Evolutionary conservation across 1,140 invertebrate genomes (phyloP), one percentile per base, ranked within the genome.

Genomic region (Drosophila tristis): DNA sequence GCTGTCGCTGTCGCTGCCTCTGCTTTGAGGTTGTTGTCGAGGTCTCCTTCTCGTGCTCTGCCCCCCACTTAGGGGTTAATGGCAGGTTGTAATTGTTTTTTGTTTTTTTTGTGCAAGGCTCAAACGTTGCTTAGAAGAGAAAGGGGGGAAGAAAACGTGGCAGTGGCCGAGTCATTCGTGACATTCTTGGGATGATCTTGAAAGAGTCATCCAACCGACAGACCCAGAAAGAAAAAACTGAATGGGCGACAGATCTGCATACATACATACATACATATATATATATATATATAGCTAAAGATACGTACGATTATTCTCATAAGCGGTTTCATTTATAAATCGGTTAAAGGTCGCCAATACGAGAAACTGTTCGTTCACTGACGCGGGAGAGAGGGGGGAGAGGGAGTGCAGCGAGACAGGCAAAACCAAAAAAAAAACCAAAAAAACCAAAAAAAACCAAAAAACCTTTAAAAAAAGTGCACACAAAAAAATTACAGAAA

Each of bases 381-480:
- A 3, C 3, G 7, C 4, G 9, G 8, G 1, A 2, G 7, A 3
- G 29, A 31, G 29, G 2, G 29, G 2, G 2, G 7, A 9, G 2
- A 11, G 35, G 35, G 2, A 0, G 2, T 13, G 11, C 35, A 13
- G 0, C 35, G 4, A 45, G 35, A 35, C 48, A 59, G 31, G 48
- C 20, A 55, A 42, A 35, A 55, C 57, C 59, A 25, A 61, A 75
- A 75, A 78, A 66, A 78, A 59, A 75, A 16, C 16, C 58, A 64
- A 76, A 72, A 61, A 64, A 76, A 72, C 64, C 45, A 56, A 75
- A 62, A 64, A 76, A 72, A 60, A 42, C 50, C 48, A 56, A 80
- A 49, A 45, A 79, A 64, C 64, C 35, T 43, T 47, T 15, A 20
- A 55, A 15, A 68, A 55, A 60, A 59, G 7, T 15, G 13, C 13